A percentile compares a stretch with the other conserved stretches of the same genome.
Conservation (phyloP, 2,113 vertebrate species). For the Onychostruthus taczanowskii region DNA sequence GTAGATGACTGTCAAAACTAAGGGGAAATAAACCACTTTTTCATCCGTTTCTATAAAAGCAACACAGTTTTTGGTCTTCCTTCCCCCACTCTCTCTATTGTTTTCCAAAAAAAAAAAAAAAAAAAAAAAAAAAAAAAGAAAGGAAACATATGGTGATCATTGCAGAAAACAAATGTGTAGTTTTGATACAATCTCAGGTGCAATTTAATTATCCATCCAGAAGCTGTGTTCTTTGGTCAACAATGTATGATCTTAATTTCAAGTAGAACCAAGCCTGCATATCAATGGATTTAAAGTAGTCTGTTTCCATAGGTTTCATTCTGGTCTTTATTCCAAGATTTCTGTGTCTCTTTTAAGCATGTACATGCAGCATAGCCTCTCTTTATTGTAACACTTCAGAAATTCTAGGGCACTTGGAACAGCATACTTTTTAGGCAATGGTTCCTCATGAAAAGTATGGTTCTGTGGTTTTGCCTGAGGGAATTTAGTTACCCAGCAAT, state of each 20-base stretch:
- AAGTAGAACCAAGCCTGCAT: not conserved
- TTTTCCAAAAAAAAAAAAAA: not conserved
- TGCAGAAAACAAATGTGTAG: not conserved
- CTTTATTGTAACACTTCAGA: not conserved
- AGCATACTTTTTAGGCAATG: not conserved
- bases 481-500: not conserved
- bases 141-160: conserved; percentile 8
- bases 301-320: not conserved
- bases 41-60: not conserved
- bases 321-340: not conserved
- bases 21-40: conserved; percentile 12
- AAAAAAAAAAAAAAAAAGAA: not conserved
- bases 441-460: not conserved
- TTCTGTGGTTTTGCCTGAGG: not conserved
- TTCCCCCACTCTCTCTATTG: not conserved
- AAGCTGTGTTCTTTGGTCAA: not conserved
- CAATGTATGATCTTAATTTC: not conserved
- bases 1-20: conserved; percentile 7
- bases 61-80: not conserved
- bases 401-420: not conserved
- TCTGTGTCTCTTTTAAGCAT: not conserved
- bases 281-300: not conserved
- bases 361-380: rapidly evolving
- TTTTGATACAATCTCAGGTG: not conserved
- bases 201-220: not conserved